Evolutionary conservation across 2,888 invertebrate genomes (phyloP).

Genomic region (Calameuta pallipes): DNA sequence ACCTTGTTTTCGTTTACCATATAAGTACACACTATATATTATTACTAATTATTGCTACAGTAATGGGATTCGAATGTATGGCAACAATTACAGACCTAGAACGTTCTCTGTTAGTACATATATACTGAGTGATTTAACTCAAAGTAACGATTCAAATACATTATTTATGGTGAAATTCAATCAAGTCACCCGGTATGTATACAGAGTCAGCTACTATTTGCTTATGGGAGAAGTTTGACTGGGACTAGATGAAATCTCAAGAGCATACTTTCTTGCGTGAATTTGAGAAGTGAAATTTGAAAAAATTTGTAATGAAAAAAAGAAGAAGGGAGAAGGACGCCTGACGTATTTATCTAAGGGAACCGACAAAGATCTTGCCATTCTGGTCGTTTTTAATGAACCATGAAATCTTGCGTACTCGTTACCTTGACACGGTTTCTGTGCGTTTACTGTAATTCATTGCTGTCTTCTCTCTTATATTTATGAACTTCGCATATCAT

Average conservation of each 20-base stretch:
- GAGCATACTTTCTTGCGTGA: background rate
- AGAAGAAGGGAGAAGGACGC: background rate
- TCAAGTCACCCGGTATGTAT: background rate
- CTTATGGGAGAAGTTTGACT: background rate
- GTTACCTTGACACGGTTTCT: background rate
- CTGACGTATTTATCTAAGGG: background rate
- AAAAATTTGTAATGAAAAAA: background rate
- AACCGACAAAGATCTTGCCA: background rate
- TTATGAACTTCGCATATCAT: background rate
- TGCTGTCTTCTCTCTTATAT: background rate
- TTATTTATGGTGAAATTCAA: background rate
- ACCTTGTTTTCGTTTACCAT: background rate
- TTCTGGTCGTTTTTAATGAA: background rate
- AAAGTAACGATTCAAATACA: background rate
- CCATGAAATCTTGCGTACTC: background rate
- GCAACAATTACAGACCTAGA: background rate
- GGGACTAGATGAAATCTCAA: background rate
- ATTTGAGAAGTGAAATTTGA: background rate
- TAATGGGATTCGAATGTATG: background rate
- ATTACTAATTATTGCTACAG: background rate
- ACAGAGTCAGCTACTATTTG: background rate
- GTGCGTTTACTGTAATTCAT: background rate
- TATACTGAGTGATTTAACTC: background rate
- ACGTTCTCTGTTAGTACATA: background rate
- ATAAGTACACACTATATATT: background rate